These are phyloP conservation scores for Drosophila willistoni DNA, from an alignment of 1,140 invertebrate species.

Conservation along the genomic window DNA sequence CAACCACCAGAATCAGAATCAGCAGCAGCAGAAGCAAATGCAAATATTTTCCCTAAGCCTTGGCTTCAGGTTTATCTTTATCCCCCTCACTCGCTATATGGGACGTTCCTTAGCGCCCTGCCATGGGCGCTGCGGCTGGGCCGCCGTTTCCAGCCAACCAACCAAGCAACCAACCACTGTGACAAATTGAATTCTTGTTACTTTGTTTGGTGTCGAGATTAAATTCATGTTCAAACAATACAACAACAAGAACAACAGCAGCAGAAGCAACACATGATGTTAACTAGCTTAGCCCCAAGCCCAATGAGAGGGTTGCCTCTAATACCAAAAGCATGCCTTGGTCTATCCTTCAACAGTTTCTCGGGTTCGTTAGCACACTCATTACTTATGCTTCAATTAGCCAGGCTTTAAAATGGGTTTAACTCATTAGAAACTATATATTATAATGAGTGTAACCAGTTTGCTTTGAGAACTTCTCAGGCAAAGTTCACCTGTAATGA, in stretches of 20 bases:
- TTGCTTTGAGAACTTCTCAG: neutral
- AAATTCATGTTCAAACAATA: slow-evolving; percentile 58
- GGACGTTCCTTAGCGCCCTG: slow-evolving; percentile 3
- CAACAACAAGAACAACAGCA: neutral
- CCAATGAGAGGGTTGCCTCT: slow-evolving; percentile 1
- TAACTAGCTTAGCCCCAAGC: slow-evolving; percentile 48
- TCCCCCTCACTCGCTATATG: neutral
- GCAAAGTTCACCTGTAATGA: neutral
- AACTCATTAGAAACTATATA: slow-evolving; percentile 55
- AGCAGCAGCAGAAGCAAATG: slow-evolving; percentile 44
- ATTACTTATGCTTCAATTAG: slow-evolving; percentile 70
- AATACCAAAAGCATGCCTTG: neutral
- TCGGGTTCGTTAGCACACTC: slow-evolving; percentile 46
- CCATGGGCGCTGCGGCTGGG: no score
- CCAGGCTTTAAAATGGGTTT: slow-evolving; percentile 44
- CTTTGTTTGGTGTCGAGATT: slow-evolving; percentile 77
- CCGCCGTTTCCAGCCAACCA: neutral
- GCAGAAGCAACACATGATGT: slow-evolving; percentile 54
- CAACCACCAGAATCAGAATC: slow-evolving; percentile 8
- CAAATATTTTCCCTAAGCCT: slow-evolving; percentile 61
- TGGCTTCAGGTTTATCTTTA: slow-evolving; percentile 39
- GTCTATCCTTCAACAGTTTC: slow-evolving; percentile 20
- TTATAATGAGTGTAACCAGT: no score
- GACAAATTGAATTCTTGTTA: slow-evolving; percentile 82
- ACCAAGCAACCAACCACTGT: slow-evolving; percentile 64